Base-by-base conservation (phyloP, 1,140 invertebrate genomes). In the Radopholus similis region DNA sequence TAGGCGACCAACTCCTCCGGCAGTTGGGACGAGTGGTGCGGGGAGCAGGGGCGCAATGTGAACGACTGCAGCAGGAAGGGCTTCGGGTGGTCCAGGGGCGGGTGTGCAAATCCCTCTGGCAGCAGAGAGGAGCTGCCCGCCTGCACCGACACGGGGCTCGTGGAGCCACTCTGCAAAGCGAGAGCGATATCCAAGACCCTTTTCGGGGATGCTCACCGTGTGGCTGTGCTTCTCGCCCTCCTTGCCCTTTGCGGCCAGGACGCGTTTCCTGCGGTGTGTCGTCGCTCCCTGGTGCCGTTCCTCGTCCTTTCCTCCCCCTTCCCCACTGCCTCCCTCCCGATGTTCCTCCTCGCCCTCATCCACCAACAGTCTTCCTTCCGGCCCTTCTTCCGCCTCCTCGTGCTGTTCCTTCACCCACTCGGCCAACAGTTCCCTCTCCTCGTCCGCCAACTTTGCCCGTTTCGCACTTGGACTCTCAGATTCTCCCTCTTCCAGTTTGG, bases 151-250 rank as follows among this genome's bases (percentile, higher is more conserved):
- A 72, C 34, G 1, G 70, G 70, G n/a, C 58, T 65, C 3, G 70
- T 58, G 15, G 70, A 72, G 15, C 70, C 70, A 40, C 68, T 72
- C 70, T 72, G 59, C 70, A 72, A 70, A 49, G 0, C 44, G 18
- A 4, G 26, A 38, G 23, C 15, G 21, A 68, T 47, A 51, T 8
- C 11, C 40, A 18, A 59, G 4, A 65, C 15, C 32, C 6, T 26
- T 18, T n/a, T 18, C 51, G 23, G 30, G 34, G 1, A 26, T 15
- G 30, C 58, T 4, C 54, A 72, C 70, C 35, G 70, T 72, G 58
- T 72, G 70, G 34, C 68, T 72, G 42, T 72, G 70, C 35, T 72
- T 72, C 44, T 72, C 70, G n/a, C 67, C 70, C 15, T 47, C 53
- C 13, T 6, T 40, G 13, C 18, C 70, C 23, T 38, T 51, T 30